phyloP scores from a whole-genome alignment of 2,797 vertebrate genomes.

The Margarornis squamiger region DNA sequence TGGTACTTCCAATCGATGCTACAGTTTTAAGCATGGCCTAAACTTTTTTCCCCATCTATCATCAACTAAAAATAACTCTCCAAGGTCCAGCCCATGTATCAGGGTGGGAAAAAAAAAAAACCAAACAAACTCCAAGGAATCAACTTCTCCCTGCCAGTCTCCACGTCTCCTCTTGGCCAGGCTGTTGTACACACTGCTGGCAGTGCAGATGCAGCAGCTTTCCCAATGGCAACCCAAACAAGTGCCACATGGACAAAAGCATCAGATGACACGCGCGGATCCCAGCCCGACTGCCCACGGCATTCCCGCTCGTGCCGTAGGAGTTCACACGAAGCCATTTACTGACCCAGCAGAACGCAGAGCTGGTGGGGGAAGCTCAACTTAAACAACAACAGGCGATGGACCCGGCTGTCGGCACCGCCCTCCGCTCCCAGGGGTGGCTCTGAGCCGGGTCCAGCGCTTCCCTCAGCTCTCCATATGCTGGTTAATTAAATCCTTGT shows the following conservation, averaged over 20 bases:
- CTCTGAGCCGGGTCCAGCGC: background rate
- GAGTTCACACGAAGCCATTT: background rate
- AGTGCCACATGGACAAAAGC: constrained; percentile 4
- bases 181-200: rapidly evolving
- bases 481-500: constrained; percentile 9
- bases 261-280: background rate
- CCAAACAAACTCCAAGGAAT: background rate
- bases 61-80: background rate
- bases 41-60: background rate
- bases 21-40: background rate
- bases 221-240: background rate
- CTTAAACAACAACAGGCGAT: background rate
- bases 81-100: background rate
- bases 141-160: background rate
- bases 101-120: background rate
- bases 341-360: background rate
- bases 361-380: background rate
- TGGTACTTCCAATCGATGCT: background rate
- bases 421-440: background rate
- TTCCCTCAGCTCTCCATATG: constrained; percentile 4
- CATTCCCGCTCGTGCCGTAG: background rate
- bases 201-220: background rate
- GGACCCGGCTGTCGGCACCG: background rate
- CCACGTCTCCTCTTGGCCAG: background rate
- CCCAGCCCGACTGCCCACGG: background rate